phyloP scores from a whole-genome alignment of 2,113 vertebrate genomes.

The Oreocharis arfaki region DNA sequence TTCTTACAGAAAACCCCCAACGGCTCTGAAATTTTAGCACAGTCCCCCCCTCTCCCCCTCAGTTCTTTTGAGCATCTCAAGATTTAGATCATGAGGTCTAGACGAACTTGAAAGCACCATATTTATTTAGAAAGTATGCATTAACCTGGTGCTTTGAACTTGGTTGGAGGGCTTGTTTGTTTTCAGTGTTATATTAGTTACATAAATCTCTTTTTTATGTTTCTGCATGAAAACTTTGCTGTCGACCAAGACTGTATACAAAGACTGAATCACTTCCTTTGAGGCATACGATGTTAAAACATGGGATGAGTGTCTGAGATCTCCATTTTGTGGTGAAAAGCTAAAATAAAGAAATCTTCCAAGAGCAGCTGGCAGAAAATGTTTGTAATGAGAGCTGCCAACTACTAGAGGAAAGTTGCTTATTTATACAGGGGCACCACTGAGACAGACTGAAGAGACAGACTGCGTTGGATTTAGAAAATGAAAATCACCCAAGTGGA shows the following conservation, averaged over 20 bases:
- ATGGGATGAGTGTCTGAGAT: slow-evolving; percentile 32
- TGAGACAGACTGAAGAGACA: slow-evolving; percentile 48
- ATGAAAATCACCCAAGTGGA: slow-evolving; percentile 44
- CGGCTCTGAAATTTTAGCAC: neutral
- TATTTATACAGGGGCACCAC: slow-evolving; percentile 52
- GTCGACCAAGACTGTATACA: neutral
- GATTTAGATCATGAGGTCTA: slow-evolving; percentile 17
- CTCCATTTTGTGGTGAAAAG: slow-evolving; percentile 54
- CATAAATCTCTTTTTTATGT: slow-evolving; percentile 55
- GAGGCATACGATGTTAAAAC: slow-evolving; percentile 33
- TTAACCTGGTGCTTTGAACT: slow-evolving; percentile 61
- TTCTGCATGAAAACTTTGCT: slow-evolving; percentile 37
- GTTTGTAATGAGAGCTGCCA: slow-evolving; percentile 54
- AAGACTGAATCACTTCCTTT: slow-evolving; percentile 52
- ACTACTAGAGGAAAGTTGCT: slow-evolving; percentile 48
- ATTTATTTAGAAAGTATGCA: slow-evolving; percentile 40
- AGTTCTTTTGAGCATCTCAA: neutral
- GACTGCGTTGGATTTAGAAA: slow-evolving; percentile 20
- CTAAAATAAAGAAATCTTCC: slow-evolving; percentile 62
- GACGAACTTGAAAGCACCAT: slow-evolving; percentile 16
- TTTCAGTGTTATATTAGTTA: slow-evolving; percentile 57
- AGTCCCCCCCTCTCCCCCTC: rapidly evolving
- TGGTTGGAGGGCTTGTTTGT: slow-evolving; percentile 62
- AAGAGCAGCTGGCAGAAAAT: slow-evolving; percentile 61
- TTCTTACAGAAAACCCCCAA: neutral